phyloP scores from a whole-genome alignment of 2,113 vertebrate genomes.

The Phyllostomus hastatus region DNA sequence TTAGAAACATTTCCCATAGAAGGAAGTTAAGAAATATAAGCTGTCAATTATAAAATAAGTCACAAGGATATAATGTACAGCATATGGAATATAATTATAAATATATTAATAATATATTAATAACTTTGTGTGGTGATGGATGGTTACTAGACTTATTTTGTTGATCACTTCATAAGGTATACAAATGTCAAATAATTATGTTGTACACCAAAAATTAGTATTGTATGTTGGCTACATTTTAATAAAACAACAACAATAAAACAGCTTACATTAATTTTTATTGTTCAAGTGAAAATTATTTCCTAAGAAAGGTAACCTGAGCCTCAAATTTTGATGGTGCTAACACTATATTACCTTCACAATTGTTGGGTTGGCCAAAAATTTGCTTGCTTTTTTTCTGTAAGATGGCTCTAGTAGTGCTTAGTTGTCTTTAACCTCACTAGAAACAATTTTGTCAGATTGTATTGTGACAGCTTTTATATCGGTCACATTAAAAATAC shows the following conservation, averaged over 20 bases:
- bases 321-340: background rate
- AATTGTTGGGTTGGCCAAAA: background rate
- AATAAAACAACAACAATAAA: background rate
- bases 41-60: background rate
- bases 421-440: too few species aligned
- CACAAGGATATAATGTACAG: background rate
- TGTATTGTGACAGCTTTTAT: too few species aligned
- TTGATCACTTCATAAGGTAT: background rate
- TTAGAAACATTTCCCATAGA: background rate
- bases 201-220: background rate
- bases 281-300: background rate
- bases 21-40: background rate
- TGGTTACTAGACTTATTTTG: background rate
- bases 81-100: background rate
- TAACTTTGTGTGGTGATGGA: background rate
- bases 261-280: background rate
- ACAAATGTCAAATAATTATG: background rate
- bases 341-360: background rate
- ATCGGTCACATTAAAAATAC: too few species aligned
- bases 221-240: background rate
- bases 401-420: too few species aligned
- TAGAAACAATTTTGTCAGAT: too few species aligned
- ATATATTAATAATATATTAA: background rate
- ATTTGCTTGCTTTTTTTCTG: too few species aligned
- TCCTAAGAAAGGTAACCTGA: background rate